Evolutionary conservation across 35 echinoderm and acorn worm genomes (phyloP).

Genomic region (Hemicentrotus pulcherrimus): DNA sequence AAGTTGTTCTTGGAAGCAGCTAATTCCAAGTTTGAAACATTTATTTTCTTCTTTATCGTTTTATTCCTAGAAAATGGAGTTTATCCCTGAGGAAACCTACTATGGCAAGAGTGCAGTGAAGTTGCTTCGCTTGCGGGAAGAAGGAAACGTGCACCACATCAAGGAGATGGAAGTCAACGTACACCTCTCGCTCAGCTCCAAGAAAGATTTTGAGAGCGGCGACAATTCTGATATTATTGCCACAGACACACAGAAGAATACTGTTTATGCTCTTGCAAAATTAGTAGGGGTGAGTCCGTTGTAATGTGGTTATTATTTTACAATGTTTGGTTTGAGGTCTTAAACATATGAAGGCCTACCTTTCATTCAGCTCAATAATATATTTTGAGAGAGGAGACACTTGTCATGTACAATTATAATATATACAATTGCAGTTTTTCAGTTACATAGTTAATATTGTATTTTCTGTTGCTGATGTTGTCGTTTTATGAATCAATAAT

Average conservation of each 20-base stretch:
- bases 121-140: constrained; percentile 29
- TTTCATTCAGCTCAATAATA: too few species aligned
- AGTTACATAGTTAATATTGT: too few species aligned
- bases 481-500: too few species aligned
- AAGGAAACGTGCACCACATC: constrained; percentile 58
- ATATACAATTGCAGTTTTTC: too few species aligned
- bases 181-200: constrained; percentile 48
- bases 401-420: too few species aligned
- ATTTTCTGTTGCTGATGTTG: too few species aligned
- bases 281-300: constrained; percentile 63
- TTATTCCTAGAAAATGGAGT: constrained; percentile 3
- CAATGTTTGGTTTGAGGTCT: neutral
- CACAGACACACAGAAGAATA: constrained; percentile 80
- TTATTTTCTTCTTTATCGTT: neutral
- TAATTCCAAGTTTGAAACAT: neutral
- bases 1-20: neutral
- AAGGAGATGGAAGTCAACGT: constrained; percentile 59
- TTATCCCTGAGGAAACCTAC: constrained; percentile 60
- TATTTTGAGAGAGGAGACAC: too few species aligned
- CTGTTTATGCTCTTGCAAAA: constrained; percentile 70
- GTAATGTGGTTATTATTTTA: neutral
- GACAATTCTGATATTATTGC: constrained; percentile 68
- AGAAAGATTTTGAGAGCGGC: constrained; percentile 57
- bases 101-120: constrained; percentile 68
- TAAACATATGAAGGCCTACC: too few species aligned